These are phyloP conservation scores for Phoenicopterus ruber DNA, from an alignment of 2,113 vertebrate genomes.

Conservation along the genomic window DNA sequence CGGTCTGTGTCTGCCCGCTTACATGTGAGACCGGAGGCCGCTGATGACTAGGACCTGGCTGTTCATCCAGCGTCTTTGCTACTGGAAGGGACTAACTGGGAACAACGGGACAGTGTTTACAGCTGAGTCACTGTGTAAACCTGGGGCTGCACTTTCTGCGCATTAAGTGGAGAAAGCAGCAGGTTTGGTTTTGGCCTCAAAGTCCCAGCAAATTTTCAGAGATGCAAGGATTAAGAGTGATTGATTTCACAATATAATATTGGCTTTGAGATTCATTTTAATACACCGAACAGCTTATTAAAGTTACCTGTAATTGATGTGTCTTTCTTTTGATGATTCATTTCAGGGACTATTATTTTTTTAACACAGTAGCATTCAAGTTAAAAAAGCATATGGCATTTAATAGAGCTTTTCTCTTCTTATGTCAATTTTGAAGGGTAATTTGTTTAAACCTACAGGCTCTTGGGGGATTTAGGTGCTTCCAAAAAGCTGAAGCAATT, in stretches of 20 bases:
- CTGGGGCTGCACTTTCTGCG: background rate
- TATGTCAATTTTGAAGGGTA: constrained; percentile 24
- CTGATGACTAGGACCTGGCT: background rate
- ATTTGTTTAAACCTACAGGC: constrained; percentile 9
- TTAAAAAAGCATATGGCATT: constrained; percentile 11
- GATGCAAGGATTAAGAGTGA: background rate
- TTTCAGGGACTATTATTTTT: background rate
- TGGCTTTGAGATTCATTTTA: background rate
- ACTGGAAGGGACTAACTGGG: background rate
- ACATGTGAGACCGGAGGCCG: background rate
- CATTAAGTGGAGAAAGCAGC: background rate
- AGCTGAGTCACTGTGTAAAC: background rate
- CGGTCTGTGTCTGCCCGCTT: background rate
- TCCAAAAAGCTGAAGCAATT: background rate
- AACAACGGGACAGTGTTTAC: background rate
- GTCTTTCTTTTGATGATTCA: constrained; percentile 23
- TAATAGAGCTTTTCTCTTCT: constrained; percentile 16
- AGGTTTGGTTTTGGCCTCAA: background rate
- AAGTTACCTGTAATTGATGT: background rate
- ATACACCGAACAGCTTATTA: background rate
- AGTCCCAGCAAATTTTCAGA: background rate
- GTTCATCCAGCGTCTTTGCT: background rate
- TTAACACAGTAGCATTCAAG: background rate
- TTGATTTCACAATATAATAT: background rate
- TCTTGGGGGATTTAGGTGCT: constrained; percentile 12